These are phyloP conservation scores for Alectura lathami DNA, from an alignment of 2,113 vertebrate genomes.

Conservation along the genomic window DNA sequence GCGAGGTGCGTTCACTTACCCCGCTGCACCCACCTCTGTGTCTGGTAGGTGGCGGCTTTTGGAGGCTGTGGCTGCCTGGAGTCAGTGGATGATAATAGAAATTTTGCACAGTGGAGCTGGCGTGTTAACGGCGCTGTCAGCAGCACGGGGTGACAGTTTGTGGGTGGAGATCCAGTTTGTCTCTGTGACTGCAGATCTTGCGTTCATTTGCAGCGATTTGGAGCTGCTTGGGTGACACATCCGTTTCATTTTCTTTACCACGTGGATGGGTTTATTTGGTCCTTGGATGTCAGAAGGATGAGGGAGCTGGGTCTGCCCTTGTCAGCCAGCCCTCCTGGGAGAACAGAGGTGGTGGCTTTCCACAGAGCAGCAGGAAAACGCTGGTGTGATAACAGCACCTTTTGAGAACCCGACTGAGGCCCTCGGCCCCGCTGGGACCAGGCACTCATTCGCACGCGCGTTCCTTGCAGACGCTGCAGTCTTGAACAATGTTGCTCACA, in stretches of 20 bases:
- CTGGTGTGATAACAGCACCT: neutral
- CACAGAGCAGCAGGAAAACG: neutral
- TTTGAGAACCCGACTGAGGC: neutral
- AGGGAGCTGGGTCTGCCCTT: neutral
- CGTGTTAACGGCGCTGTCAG: slow-evolving; percentile 22
- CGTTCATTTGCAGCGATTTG: slow-evolving; percentile 15
- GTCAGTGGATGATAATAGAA: slow-evolving; percentile 13
- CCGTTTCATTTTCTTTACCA: neutral
- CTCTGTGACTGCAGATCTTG: slow-evolving; percentile 8
- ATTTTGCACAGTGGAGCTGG: slow-evolving; percentile 2
- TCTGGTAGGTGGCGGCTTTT: neutral
- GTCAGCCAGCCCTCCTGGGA: neutral
- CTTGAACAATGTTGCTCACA: slow-evolving; percentile 93
- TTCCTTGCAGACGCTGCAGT: slow-evolving; percentile 89
- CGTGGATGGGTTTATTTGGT: slow-evolving; percentile 5
- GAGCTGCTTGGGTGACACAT: slow-evolving; percentile 4
- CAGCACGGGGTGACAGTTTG: neutral
- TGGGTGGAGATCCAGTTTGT: slow-evolving; percentile 4
- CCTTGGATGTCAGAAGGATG: neutral
- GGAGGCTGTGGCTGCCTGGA: neutral
- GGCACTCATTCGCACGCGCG: neutral
- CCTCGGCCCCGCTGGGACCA: neutral
- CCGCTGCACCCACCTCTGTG: neutral
- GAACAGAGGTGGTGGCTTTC: neutral
- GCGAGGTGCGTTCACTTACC: neutral